Evolutionary conservation across 2,797 vertebrate genomes (phyloP).

Genomic region (Acanthiza pusilla): DNA sequence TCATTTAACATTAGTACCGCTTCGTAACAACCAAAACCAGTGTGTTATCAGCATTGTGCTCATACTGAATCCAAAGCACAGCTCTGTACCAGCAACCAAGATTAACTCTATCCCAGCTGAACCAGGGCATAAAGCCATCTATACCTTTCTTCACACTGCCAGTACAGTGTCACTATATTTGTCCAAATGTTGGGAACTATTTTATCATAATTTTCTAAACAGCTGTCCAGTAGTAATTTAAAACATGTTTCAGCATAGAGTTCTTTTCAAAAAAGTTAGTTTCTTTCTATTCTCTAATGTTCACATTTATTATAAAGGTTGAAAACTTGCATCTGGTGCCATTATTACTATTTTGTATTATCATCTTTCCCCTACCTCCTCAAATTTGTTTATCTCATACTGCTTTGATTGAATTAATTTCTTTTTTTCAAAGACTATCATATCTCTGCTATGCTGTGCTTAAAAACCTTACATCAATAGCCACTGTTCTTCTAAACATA

Average conservation of each 20-base stretch:
- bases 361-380: background rate
- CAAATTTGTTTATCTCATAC: background rate
- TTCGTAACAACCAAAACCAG: background rate
- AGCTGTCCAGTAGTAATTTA: background rate
- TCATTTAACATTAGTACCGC: background rate
- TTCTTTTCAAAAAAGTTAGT: background rate
- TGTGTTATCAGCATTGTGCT: background rate
- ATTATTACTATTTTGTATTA: background rate
- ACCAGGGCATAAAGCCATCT: background rate
- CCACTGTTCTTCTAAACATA: background rate
- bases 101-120: background rate
- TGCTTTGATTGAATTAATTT: background rate
- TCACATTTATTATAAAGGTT: background rate
- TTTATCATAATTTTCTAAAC: background rate
- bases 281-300: background rate
- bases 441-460: background rate
- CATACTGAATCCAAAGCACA: background rate
- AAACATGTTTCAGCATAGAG: background rate
- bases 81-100: background rate
- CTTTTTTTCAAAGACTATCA: background rate
- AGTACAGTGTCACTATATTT: background rate
- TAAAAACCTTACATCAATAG: background rate
- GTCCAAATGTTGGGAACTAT: background rate
- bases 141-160: background rate
- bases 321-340: background rate